Evolutionary conservation across 1,140 invertebrate genomes (phyloP).

Genomic region (Papilio aristodemus): DNA sequence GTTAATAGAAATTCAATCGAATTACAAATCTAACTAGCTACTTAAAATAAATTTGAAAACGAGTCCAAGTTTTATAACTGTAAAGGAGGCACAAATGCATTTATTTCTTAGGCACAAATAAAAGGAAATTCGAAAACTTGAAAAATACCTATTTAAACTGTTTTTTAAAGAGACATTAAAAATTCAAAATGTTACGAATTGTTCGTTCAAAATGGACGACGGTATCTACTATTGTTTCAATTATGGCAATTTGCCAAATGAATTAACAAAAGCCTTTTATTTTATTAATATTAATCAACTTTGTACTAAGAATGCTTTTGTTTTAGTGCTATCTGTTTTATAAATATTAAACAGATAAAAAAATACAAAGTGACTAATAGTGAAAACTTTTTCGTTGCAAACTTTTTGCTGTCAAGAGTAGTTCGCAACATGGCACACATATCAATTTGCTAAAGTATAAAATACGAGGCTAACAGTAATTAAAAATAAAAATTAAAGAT

Average conservation of each 20-base stretch:
- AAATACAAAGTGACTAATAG: background rate
- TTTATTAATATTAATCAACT: conserved; percentile 3
- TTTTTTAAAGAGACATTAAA: too few relatives aligned
- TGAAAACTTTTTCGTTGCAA: background rate
- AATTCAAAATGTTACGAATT: background rate
- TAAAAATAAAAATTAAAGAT: conserved; percentile 23
- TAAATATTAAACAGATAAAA: background rate
- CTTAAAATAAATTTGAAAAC: conserved; percentile 62
- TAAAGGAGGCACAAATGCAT: conserved; percentile 9
- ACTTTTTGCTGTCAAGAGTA: background rate
- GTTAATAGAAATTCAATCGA: conserved; percentile 55
- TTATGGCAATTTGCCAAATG: background rate
- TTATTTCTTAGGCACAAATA: conserved; percentile 32
- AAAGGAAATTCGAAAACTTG: background rate
- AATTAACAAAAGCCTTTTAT: background rate
- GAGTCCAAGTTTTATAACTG: conserved; percentile 32
- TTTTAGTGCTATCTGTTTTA: background rate
- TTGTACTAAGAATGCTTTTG: background rate
- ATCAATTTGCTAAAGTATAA: conserved; percentile 20
- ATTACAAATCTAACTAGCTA: conserved; percentile 63
- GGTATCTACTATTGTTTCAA: background rate
- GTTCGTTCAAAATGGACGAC: background rate
- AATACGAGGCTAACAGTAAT: conserved; percentile 9
- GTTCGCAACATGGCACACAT: background rate
- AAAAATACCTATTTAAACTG: too few relatives aligned